Base-by-base conservation (phyloP, 2,113 vertebrate species). In the Cepphus grylle region DNA sequence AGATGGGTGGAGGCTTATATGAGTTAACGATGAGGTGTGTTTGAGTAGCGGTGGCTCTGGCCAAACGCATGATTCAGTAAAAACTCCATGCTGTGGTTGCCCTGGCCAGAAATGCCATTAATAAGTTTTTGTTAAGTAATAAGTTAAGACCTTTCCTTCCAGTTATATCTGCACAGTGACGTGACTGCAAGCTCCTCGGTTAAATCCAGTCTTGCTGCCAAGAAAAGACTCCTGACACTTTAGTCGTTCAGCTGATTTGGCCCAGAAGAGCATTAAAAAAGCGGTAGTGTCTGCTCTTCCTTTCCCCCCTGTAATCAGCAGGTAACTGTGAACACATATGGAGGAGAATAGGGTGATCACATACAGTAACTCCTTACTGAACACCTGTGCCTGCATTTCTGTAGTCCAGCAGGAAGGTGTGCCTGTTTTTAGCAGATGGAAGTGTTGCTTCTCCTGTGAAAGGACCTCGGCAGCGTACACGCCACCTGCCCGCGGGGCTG, bases 1-100 rank as follows among this genome's bases (percentile, higher is more conserved):
- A 18, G 43, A 0, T 0, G 0, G 10, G 5, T 36, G 6, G 25
- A 5, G n/a, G 30, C 1, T 9, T 5, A 2, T 0, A 8, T 0
- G 3, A 15, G 9, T 27, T 47, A 43, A 12, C 23, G 0, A 18
- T 23, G 38, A 15, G 11, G 42, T 55, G 50, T 6, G 34, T 70
- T 56, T 1, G 14, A 11, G 53, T 19, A 18, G 53, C 4, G 1
- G 40, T 29, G 52, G 20, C 65, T 56, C 32, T 52, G 56, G 38
- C 29, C 40, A 20, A 47, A 29, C 38, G 8, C 9, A 15, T 0
- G 0, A 4, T 30, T 69, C 32, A 22, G 61, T 38, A 30, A 62
- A 74, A 63, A 2, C 14, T 18, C 27, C 3, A 0, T 19, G 21
- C 14, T 53, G 34, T 20, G 40, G 29, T 38, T 69, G 49, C 14